A percentile compares a stretch with the other conserved stretches of the same genome.
Evolutionary conservation across 2,888 invertebrate genomes (phyloP).

Genomic region (Folsomia manolachei): DNA sequence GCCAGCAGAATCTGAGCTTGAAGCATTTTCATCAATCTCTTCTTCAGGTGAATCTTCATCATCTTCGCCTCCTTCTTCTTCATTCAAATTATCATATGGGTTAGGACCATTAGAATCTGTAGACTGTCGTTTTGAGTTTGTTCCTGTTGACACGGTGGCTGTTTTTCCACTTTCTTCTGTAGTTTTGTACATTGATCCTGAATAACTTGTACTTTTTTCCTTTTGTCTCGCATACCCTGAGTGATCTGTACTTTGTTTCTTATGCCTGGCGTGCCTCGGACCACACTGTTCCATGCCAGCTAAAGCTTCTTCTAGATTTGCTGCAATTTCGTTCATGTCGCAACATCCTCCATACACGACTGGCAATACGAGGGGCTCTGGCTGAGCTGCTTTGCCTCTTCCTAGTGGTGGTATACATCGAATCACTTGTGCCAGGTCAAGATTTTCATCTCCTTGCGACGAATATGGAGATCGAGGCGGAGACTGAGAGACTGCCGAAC

Average conservation of each 20-base stretch:
- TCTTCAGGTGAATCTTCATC: not conserved
- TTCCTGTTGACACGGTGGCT: no score
- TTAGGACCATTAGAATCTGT: no score
- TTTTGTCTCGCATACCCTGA: no score
- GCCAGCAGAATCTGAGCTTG: no score
- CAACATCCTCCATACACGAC: conserved; percentile 24
- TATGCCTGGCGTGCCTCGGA: no score
- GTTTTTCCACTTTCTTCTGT: not conserved
- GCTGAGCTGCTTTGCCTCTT: not conserved
- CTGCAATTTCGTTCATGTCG: not conserved
- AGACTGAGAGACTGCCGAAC: not conserved
- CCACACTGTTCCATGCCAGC: no score
- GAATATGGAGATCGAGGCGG: not conserved
- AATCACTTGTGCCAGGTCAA: not conserved
- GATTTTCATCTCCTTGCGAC: not conserved
- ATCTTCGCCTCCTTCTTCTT: not conserved
- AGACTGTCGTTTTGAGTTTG: not conserved
- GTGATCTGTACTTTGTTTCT: no score
- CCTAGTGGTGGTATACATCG: not conserved
- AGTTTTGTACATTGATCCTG: no score
- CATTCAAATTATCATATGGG: not conserved
- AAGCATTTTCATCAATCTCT: no score
- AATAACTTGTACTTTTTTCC: no score
- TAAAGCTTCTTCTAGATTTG: not conserved
- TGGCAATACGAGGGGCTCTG: conserved; percentile 26